These are phyloP conservation scores for Pyrrhosoma nymphula DNA, from an alignment of 2,888 invertebrate genomes.

Conservation along the genomic window DNA sequence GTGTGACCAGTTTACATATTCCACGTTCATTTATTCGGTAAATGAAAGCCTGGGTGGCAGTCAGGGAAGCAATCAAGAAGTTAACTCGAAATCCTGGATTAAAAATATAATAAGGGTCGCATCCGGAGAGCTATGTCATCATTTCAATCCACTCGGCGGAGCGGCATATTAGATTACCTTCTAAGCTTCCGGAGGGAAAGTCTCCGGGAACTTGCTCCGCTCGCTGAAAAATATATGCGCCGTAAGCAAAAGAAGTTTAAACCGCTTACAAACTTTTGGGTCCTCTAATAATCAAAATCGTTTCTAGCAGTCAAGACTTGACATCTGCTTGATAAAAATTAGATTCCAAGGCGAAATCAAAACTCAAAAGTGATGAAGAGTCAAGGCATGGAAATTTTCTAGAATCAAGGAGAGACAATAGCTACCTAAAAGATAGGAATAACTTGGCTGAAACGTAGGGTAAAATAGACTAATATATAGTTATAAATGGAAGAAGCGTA, in stretches of 20 bases:
- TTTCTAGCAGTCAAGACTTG: neutral
- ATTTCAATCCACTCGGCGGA: neutral
- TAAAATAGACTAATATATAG: no score
- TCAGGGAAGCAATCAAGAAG: neutral
- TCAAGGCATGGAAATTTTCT: neutral
- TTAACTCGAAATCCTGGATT: slow-evolving; percentile 1
- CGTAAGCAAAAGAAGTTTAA: neutral
- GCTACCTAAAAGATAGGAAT: neutral
- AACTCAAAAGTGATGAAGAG: neutral
- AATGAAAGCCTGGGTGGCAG: neutral
- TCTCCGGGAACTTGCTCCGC: neutral
- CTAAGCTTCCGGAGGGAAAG: neutral
- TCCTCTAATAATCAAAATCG: neutral
- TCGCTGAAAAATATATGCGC: neutral
- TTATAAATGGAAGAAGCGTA: no score
- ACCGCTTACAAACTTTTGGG: neutral
- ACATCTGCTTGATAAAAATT: neutral
- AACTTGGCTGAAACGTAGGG: neutral
- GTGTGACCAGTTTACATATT: no score
- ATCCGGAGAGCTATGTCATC: neutral
- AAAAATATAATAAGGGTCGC: neutral
- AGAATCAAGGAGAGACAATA: neutral
- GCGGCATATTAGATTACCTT: neutral
- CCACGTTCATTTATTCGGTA: neutral
- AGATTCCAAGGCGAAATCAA: no score